Evolutionary conservation across 2,113 vertebrate genomes (phyloP), one percentile per base, ranked within the genome.

Genomic region (Sinocyclocheilus grahami): DNA sequence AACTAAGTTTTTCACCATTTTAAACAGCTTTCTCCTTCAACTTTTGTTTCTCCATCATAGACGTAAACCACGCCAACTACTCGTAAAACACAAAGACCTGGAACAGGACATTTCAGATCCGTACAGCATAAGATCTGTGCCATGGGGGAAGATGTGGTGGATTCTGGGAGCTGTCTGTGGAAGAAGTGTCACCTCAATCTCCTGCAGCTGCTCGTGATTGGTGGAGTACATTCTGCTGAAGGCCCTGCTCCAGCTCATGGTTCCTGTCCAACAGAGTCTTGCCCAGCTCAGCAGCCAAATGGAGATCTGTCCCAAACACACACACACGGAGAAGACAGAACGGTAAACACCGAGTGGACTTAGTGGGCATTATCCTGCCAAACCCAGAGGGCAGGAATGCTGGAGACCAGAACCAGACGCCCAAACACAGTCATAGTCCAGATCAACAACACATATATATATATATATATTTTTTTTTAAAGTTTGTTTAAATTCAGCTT

Each of bases 211-310:
- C 86, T 99, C 98, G 88, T 97, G 96, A 89, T 98, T 98, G 92
- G 96, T 97, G 87, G 94, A 88, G 90, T 95, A 97, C 97, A 99
- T 97, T 30, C 92, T 99, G 96, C 92, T 98, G 96, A 87, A 99
- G 95, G 13, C 97, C 96, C 62, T 97, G 96, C 89, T 99, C 98
- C 91, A 99, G 90, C 87, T 99, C 97, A 22, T 96, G 95, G 94
- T 99, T 99, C 75, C 96, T 95, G 91, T 99, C 97, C 93, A 99
- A 92, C 0, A 99, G 92, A 0, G 95, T 96, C 94, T 99, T 99
- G 20, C 98, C 98, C 58, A 99, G 95, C 90, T 99, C 97, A 63
- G 98, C 98, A 13, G 98, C 98, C 94, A 99, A 96, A 81, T 99
- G 97, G 87, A 99, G 95, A 93, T 99, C 98, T 99, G 91, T 98